Base-by-base conservation (phyloP, 1,140 invertebrate genomes). In the Eubasilissa regina region DNA sequence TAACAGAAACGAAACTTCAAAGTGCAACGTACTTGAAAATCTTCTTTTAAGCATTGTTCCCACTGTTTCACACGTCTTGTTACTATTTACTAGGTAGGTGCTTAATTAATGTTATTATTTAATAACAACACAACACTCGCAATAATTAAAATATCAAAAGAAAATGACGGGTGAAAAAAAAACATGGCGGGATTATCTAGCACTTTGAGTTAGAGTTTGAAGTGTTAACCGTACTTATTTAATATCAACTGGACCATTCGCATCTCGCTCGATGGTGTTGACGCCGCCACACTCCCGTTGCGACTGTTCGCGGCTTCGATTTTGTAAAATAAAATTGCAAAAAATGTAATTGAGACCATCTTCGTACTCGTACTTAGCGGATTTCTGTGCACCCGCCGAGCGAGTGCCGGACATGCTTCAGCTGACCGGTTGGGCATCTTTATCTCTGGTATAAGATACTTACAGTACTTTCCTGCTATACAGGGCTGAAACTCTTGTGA, bases 241-340 rank as follows among this genome's bases (percentile, higher is more conserved):
- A 11, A 62, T 70, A 43, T 21, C 15, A 70, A 70, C 44, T 70
- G 45, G 35, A 44, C 13, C 8, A 51, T 48, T 17, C 45, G n/a
- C 45, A 70, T 70, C 21, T 17, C 21, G 21, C 17, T 44, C 47
- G 58, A 62, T 55, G 25, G 10, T 55, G 70, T 56, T 17, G 21
- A 25, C 51, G 0, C 48, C 51, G 19, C 47, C 48, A 51, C 53
- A 51, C 35, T 12, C 53, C n/a, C 48, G 19, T 44, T 13, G 70
- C 70, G 53, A 73, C 70, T 73, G 70, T 55, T 73, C 0, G 70
- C 48, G 51, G 21, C 48, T 56, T 25, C 25, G 70, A 73, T 73
- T 73, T 73, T 15, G 47, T 73, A 35, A 55, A 73, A 73, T 73
- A 73, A 73, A 73, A 70, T 53, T 56, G 70, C 70, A 73, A 73